Conservation (phyloP, 2,888 invertebrate genomes). For the Dynastes maya region DNA sequence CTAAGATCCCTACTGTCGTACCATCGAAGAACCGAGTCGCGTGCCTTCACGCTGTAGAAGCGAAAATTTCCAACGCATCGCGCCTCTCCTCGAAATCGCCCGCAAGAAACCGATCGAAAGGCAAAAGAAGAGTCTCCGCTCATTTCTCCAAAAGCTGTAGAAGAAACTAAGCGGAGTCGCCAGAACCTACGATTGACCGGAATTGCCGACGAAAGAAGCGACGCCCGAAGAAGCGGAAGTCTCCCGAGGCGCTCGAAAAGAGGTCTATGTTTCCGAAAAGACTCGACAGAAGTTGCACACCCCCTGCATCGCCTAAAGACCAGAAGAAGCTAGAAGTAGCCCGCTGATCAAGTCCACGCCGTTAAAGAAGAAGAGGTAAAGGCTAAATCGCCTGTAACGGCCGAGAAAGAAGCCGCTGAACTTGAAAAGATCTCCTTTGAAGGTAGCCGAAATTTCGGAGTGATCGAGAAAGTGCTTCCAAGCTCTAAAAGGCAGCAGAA, state of each 20-base stretch:
- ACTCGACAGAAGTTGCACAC: too few species aligned
- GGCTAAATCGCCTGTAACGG: slow-evolving; percentile 14
- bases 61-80: background rate
- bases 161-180: slow-evolving; percentile 8
- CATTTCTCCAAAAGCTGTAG: background rate
- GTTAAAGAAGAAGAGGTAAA: slow-evolving; percentile 13
- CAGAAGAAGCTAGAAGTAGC: background rate
- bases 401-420: background rate
- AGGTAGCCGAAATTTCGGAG: background rate
- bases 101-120: background rate
- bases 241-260: background rate
- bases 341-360: background rate
- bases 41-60: too few species aligned
- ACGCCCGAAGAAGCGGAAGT: background rate
- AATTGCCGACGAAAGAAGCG: background rate
- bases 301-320: background rate
- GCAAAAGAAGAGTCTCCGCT: background rate
- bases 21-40: too few species aligned
- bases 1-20: too few species aligned
- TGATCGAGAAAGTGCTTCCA: background rate
- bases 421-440: background rate
- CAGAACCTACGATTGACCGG: slow-evolving; percentile 2
- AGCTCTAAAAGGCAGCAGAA: background rate
- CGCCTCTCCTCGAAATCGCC: background rate
- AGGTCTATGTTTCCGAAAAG: too few species aligned